Percentiles rank a stretch among this genome's conserved stretches.
phyloP scores from a whole-genome alignment of 2,797 vertebrate genomes.

The Falco novaeseelandiae region DNA sequence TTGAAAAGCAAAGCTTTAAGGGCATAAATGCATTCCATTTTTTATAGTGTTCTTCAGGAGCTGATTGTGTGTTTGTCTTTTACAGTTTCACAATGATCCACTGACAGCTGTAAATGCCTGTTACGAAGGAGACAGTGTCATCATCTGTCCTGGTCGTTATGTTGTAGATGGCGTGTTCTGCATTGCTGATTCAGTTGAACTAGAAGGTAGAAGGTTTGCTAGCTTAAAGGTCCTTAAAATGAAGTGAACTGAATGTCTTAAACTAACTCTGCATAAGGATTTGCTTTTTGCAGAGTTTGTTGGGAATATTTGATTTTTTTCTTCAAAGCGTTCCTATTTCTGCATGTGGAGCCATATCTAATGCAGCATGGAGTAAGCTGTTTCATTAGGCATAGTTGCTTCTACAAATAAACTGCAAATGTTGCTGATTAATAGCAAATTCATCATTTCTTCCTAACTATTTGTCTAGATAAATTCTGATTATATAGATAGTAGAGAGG shows the following conservation, averaged over 20 bases:
- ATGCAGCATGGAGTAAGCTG: not conserved
- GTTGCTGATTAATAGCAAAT: not conserved
- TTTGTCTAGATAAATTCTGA: not conserved
- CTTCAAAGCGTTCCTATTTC: not conserved
- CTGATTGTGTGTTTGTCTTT: constrained; percentile 1
- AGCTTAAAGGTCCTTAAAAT: not conserved
- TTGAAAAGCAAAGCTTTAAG: not conserved
- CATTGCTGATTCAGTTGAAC: constrained; percentile 86
- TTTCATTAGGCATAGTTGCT: not conserved
- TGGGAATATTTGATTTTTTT: not conserved
- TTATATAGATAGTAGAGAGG: not conserved
- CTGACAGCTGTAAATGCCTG: constrained; percentile 83
- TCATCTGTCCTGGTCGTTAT: constrained; percentile 88
- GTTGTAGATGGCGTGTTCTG: constrained; percentile 80
- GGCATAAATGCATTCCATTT: not conserved
- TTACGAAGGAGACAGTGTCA: constrained; percentile 84
- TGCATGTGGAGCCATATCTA: not conserved
- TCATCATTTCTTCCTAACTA: not conserved
- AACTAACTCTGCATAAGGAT: not conserved
- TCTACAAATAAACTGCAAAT: not conserved
- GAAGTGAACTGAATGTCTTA: not conserved
- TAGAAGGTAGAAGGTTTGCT: constrained; percentile 79
- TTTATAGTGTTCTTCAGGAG: not conserved
- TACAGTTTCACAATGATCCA: constrained; percentile 86
- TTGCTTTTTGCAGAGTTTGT: not conserved